Base-by-base conservation (phyloP, 2,888 invertebrate genomes). In the Didymodactylos carnosus region DNA sequence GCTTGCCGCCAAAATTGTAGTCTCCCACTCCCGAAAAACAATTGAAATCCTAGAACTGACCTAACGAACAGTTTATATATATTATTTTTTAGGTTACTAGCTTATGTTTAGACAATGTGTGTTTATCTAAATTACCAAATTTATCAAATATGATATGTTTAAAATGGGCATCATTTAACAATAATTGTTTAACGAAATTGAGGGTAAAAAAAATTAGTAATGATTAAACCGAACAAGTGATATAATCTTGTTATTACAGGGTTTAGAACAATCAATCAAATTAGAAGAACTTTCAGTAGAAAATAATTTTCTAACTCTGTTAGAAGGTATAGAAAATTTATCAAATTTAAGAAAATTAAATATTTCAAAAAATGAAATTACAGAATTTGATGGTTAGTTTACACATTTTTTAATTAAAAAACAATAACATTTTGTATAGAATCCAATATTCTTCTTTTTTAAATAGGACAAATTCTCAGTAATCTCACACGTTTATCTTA, bases 111-210 rank as follows among this genome's bases (percentile, higher is more conserved):
- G 81, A 82, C 70, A 77, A 78, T 70, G 82, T 82, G 76, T 80
- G 82, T 76, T 78, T 83, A 69, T 80, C 80, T 14, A 82, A 82
- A 76, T 71, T 83, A 72, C 81, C 81, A 7, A 81, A 81, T 72
- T 75, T 83, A 53, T 82, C 82, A 19, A 77, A 79, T 72, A 77
- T 83, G 72, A 80, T 80, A 43, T 81, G 81, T 75, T 78, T 83
- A 35, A 77, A 77, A 73, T 83, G 80, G 80, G 81, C 81, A n/a
- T 82, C 82, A 29, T 82, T 83, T 77, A 80, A 81, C 74, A 78
- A 81, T 76, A 83, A 83, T 77, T 81, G 82, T 76, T 79, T 83
- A 73, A 81, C 82, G 14, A 80, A 79, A 72, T 80, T 83, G 70
- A 82, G 83, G 79, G 83, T 82, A 76, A 72, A 77, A 39, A 29